A percentile compares a stretch with the other conserved stretches of the same genome.
Conservation (phyloP, 2,113 vertebrate genomes). For the Thamnophis sirtalis region DNA sequence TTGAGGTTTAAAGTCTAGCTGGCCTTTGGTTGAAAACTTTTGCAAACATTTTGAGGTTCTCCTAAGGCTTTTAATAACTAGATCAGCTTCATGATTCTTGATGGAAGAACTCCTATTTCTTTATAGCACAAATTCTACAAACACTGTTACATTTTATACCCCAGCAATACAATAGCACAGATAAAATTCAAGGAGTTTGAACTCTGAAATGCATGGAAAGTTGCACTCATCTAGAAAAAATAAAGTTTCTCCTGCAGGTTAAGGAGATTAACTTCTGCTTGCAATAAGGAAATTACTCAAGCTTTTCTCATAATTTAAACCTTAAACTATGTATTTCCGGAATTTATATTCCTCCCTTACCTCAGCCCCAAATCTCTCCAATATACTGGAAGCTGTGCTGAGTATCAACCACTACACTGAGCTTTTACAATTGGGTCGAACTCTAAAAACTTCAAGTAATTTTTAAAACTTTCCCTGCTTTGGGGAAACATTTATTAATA, state of each 20-base stretch:
- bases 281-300: neutral
- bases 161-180: neutral
- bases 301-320: neutral
- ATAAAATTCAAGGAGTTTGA: neutral
- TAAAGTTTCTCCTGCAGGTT: neutral
- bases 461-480: constrained; percentile 18
- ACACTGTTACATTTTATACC: neutral
- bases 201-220: neutral
- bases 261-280: neutral
- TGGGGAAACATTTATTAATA: constrained; percentile 25
- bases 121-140: neutral
- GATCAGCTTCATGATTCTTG: neutral
- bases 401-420: neutral
- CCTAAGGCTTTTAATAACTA: neutral
- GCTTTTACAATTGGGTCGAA: constrained; percentile 5
- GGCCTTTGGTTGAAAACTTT: neutral
- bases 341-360: neutral
- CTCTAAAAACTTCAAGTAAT: constrained; percentile 20
- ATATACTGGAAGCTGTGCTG: neutral
- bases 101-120: neutral
- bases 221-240: neutral
- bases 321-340: neutral
- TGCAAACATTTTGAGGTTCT: neutral
- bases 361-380: neutral
- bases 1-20: neutral